A percentile compares a stretch with the other conserved stretches of the same genome.
Conservation (phyloP, 1,140 invertebrate genomes). For the Drosophila novamexicana region DNA sequence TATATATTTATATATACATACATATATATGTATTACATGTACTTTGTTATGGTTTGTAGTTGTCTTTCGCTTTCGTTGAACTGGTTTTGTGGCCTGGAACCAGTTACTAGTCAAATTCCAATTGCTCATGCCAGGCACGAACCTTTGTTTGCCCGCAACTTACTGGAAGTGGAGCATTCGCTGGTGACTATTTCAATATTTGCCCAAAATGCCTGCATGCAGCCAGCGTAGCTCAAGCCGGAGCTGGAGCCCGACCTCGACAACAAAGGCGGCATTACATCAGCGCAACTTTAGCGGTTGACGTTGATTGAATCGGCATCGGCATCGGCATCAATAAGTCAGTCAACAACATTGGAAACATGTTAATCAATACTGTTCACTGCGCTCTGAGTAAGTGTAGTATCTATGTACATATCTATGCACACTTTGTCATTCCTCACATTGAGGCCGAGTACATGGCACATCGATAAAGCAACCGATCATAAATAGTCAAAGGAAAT, state of each 20-base stretch:
- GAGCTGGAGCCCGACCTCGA: constrained; percentile 37
- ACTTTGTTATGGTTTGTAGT: constrained; percentile 42
- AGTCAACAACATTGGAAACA: constrained; percentile 36
- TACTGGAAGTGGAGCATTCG: constrained; percentile 34
- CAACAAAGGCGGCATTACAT: constrained; percentile 55
- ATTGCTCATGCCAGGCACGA: constrained; percentile 52
- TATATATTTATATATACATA: neutral
- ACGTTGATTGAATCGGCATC: constrained; percentile 49
- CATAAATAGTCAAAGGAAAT: constrained; percentile 52
- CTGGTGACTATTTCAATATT: constrained; percentile 15
- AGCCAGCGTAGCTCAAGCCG: neutral
- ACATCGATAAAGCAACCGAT: constrained; percentile 30
- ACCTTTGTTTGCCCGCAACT: constrained; percentile 32
- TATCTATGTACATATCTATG: constrained; percentile 21
- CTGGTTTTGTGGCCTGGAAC: constrained; percentile 50
- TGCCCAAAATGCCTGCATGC: constrained; percentile 17
- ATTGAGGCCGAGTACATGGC: constrained; percentile 10
- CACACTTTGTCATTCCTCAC: constrained; percentile 3
- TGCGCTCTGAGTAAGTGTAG: neutral
- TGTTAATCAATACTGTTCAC: constrained; percentile 39
- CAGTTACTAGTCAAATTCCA: constrained; percentile 51
- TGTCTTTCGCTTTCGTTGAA: constrained; percentile 54
- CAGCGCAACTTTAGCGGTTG: constrained; percentile 32
- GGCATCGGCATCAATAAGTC: constrained; percentile 14
- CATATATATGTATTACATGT: constrained; percentile 17